phyloP scores from a whole-genome alignment of 1,140 invertebrate species.

The Metaphire vulgaris region DNA sequence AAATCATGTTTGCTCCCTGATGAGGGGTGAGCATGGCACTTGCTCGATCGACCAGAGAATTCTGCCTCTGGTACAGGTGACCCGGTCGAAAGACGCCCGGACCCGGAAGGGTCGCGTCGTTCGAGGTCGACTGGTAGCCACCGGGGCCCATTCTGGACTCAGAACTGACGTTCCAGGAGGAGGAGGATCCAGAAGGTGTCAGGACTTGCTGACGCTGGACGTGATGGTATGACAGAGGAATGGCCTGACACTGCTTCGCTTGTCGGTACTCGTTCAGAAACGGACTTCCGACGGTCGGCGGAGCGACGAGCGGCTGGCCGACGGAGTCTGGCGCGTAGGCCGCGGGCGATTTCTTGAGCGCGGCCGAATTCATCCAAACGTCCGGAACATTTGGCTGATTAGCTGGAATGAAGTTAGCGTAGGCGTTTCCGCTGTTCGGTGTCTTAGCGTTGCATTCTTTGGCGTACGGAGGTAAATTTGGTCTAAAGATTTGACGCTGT shows the following conservation, averaged over 20 bases:
- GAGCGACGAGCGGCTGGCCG: neutral
- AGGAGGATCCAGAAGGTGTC: neutral
- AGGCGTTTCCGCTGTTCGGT: neutral
- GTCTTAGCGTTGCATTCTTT: neutral
- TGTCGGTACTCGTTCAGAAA: too few relatives aligned
- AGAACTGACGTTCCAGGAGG: neutral
- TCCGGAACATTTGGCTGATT: neutral
- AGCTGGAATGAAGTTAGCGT: neutral
- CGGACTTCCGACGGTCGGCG: neutral
- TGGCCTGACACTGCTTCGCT: too few relatives aligned
- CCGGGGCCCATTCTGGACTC: neutral
- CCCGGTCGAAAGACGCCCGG: neutral
- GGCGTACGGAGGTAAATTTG: neutral
- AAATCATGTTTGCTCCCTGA: too few relatives aligned
- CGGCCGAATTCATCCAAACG: neutral
- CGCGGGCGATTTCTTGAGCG: neutral
- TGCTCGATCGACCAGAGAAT: neutral
- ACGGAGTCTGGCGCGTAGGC: neutral
- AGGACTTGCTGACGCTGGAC: neutral
- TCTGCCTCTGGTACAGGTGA: neutral
- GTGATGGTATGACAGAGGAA: neutral
- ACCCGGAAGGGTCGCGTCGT: neutral
- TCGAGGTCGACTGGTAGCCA: neutral
- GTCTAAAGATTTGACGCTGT: neutral
- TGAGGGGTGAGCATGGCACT: neutral